phyloP scores from a whole-genome alignment of 2,113 vertebrate genomes.

The sheep (Ovis aries) region ARS-UI_Ramb_v3.0 NC_056054.1:254902501-254903000 shows the following conservation, averaged over 20 bases:
- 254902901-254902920: background rate
- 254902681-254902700: background rate
- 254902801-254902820: background rate
- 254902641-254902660: background rate
- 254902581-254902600: background rate
- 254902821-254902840: background rate
- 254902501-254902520: background rate
- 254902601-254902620: rapidly evolving
- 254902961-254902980: background rate
- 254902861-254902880: background rate
- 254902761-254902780: background rate
- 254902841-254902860: background rate
- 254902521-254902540: slow-evolving; percentile 11
- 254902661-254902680: background rate
- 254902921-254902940: background rate
- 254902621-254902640: background rate
- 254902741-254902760: slow-evolving; percentile 1
- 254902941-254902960: background rate
- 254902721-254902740: background rate
- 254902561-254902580: background rate
- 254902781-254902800: background rate
- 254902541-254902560: background rate
- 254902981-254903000: background rate
- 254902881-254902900: background rate
- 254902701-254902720: background rate